Base-by-base conservation (phyloP, 2,797 vertebrate genomes). In the Poeciliopsis paucimaculata region DNA sequence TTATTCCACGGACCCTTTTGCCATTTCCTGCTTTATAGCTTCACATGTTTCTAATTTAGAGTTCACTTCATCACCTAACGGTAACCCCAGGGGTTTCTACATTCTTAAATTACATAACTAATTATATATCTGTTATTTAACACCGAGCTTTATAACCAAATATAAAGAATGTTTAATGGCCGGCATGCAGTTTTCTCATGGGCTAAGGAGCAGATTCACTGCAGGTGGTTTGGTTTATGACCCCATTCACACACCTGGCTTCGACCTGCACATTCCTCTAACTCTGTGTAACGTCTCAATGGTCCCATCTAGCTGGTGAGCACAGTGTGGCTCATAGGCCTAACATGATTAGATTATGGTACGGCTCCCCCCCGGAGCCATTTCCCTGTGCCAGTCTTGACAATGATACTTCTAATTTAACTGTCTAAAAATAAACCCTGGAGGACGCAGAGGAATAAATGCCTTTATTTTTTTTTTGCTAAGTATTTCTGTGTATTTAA, bases 381-480 rank as follows among this genome's bases (percentile, higher is more conserved):
- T 85, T 88, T 89, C 82, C 83, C 39, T 57, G 31, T 82, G 86
- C 82, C 77, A 85, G 81, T 79, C 89, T 84, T 89, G 84, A 82
- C 84, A 85, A 62, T 84, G 80, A 84, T 89, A 86, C 88, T 85
- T 79, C 89, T 90, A 89, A 89, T 93, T 92, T 86, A 72, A 81
- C 88, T 84, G 73, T 87, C 89, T 91, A 92, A 91, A 94, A 92
- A 94, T 90, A 94, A 93, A 89, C 84, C 85, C 83, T 36, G 82
- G 77, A 87, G 88, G 87, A 89, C 87, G 81, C 77, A 73, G 71
- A 82, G 83, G 68, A 90, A 84, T 87, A 84, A 84, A 85, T 85
- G 68, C 72, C 79, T 76, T 86, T 88, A 26, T 26, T 51, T 86
- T 34, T 41, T 41, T 23, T 2, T 79, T 41, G 1, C 4, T 84